These are phyloP conservation scores for Sebastes oblongus DNA, from an alignment of 2,797 vertebrate species.

Conservation along the genomic window DNA sequence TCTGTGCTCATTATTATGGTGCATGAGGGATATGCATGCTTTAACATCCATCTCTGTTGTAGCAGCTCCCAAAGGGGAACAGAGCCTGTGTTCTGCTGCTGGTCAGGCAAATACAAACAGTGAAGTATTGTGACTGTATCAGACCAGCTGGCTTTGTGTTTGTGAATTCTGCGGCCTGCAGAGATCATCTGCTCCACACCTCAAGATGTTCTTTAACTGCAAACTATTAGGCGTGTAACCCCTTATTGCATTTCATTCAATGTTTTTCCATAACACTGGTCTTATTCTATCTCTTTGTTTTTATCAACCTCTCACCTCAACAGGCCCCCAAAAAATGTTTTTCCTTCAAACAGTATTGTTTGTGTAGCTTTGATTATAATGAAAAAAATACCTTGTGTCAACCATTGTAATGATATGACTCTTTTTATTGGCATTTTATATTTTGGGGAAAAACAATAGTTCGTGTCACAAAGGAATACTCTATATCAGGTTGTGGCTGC, in stretches of 20 bases:
- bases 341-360: not conserved
- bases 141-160: constrained; percentile 81
- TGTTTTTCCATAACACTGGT: constrained; percentile 25
- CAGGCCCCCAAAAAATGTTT: not conserved
- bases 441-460: not conserved
- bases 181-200: constrained; percentile 80
- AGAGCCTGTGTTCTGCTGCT: constrained; percentile 72
- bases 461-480: not conserved
- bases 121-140: constrained; percentile 80
- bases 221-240: constrained; percentile 70
- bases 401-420: not conserved
- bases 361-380: not conserved
- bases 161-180: constrained; percentile 72
- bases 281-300: constrained; percentile 24
- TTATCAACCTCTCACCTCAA: not conserved
- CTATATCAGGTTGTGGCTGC: not conserved
- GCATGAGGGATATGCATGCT: constrained; percentile 67
- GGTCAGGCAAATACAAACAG: constrained; percentile 79
- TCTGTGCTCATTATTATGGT: constrained; percentile 55
- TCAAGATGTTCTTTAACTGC: constrained; percentile 80
- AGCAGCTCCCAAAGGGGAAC: constrained; percentile 64
- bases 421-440: not conserved
- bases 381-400: not conserved
- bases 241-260: constrained; percentile 53
- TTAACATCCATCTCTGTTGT: constrained; percentile 71